Base-by-base conservation (phyloP, 2,888 invertebrate species). In the Nineta flava region DNA sequence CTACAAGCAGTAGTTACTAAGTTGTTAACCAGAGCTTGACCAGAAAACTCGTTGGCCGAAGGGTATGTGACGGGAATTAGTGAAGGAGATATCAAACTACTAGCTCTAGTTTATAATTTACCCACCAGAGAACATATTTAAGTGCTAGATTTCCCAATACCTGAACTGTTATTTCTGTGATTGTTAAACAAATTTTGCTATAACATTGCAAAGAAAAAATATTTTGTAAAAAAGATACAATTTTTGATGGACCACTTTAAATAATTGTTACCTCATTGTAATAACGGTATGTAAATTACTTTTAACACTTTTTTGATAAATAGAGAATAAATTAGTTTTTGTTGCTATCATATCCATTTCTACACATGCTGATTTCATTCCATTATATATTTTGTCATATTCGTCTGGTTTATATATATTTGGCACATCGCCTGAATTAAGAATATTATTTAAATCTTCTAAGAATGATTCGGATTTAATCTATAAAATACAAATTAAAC, bases 381-480 rank as follows among this genome's bases (percentile, higher is more conserved):
- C 72, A 58, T 77, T 76, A 65, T 72, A 85, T 53, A 87, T 83
- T 59, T 70, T 74, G 55, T 88, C 87, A 47, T 83, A 61, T 61
- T 92, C 92, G 56, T 93, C 92, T 2, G 80, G 74, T 49, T 84
- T 81, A 64, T 85, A 92, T 16, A 92, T 80, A 61, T 90, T 92
- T 0, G 92, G 91, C 3, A 92, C 87, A 63, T 92, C 91, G 0
- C 92, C 92, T 9, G 86, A 84, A 61, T 88, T 91, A 19, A 93
- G 64, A 48, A 93, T 73, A 60, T 88, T 91, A 66, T 91, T 92
- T 44, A 93, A 70, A 59, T 93, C 92, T 63, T 92, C 91, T 47
- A 92, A 70, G 65, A 91, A 92, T 0, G 83, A 77, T 60, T 91
- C 91, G 67, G 81, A 78, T 74, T 88, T 91, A 47, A 92, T 87